Conservation (phyloP, 2,888 invertebrate genomes). For the Caenorhabditis wallacei region DNA sequence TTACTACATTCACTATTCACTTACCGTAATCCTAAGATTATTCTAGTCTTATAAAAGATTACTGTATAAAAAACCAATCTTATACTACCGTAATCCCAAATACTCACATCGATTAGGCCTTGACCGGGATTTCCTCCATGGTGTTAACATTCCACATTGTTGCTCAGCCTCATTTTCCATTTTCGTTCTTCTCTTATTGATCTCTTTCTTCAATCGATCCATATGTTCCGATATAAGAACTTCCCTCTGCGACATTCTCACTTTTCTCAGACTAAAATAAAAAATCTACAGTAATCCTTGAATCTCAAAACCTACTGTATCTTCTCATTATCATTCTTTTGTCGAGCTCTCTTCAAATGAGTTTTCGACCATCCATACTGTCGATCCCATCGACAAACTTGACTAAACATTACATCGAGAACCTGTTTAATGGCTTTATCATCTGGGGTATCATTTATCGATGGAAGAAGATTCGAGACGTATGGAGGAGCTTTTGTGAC, state of each 20-base stretch:
- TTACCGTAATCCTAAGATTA: no score
- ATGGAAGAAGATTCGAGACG: constrained; percentile 69
- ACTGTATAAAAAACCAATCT: no score
- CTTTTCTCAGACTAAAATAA: constrained; percentile 49
- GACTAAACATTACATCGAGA: constrained; percentile 71
- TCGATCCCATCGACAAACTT: constrained; percentile 75
- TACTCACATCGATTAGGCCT: constrained; percentile 62
- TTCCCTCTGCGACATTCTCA: constrained; percentile 65
- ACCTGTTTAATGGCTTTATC: constrained; percentile 65
- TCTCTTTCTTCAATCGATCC: constrained; percentile 72
- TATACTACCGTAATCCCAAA: not conserved
- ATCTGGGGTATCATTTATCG: constrained; percentile 61
- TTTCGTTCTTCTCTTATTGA: constrained; percentile 71
- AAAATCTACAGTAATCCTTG: not conserved
- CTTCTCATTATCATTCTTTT: constrained; percentile 63
- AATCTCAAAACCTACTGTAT: constrained; percentile 43
- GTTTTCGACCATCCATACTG: constrained; percentile 73
- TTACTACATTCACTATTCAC: no score
- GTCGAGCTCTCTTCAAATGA: constrained; percentile 64
- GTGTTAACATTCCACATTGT: constrained; percentile 70
- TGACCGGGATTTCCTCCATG: constrained; percentile 71
- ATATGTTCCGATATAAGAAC: constrained; percentile 69
- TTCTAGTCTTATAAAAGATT: no score
- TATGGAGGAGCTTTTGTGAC: constrained; percentile 44
- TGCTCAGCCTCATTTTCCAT: constrained; percentile 73